These are phyloP conservation scores for Eidolon helvum DNA, from an alignment of 2,113 vertebrate species.

Conservation along the genomic window DNA sequence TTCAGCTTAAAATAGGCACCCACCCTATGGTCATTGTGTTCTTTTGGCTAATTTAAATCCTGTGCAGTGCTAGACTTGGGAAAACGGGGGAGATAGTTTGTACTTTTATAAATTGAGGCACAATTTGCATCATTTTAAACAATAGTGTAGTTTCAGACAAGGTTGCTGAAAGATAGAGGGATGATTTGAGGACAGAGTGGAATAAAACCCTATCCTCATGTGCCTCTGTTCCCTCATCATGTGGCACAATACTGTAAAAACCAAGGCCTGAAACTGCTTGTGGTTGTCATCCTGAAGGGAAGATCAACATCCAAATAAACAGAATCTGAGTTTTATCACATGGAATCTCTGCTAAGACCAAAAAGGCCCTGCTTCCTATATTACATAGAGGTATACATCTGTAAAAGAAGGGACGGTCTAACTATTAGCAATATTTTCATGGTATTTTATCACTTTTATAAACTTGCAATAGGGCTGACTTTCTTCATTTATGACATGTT, in stretches of 20 bases:
- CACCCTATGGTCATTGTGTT: not conserved
- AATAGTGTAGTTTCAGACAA: not conserved
- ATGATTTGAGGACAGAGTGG: not conserved
- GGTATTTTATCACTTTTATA: not conserved
- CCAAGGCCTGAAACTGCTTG: not conserved
- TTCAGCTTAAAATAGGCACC: slow-evolving; percentile 39
- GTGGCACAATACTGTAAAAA: not conserved
- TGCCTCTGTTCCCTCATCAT: not conserved
- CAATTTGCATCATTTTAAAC: not conserved
- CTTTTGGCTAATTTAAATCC: slow-evolving; percentile 41
- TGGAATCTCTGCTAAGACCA: not conserved
- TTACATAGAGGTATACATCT: not conserved
- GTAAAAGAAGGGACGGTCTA: not conserved
- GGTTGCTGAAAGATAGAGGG: not conserved
- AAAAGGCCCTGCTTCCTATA: not conserved
- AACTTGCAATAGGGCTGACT: not conserved
- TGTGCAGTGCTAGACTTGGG: not conserved
- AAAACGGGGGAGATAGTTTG: not conserved
- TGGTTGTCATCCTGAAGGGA: not conserved
- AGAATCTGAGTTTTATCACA: not conserved
- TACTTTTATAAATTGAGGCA: slow-evolving; percentile 4
- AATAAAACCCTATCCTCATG: not conserved
- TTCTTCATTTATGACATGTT: not conserved
- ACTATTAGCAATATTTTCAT: not conserved
- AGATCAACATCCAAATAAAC: not conserved